phyloP scores from a whole-genome alignment of 2,888 invertebrate species.

The Liopterus haemorrhoidalis region DNA sequence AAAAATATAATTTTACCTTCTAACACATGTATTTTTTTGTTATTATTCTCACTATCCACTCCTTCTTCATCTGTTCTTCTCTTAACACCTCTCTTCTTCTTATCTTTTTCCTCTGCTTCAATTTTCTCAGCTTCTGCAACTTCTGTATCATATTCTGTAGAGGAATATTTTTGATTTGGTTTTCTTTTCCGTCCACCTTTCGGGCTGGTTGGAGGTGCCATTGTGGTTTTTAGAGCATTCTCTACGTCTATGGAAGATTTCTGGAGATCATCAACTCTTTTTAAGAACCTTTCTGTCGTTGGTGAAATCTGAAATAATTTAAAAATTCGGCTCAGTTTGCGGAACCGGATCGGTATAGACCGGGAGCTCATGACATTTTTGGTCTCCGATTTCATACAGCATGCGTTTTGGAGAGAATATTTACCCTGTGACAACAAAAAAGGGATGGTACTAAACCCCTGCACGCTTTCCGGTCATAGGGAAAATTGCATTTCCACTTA shows the following conservation, averaged over 20 bases:
- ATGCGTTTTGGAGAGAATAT: too few relatives aligned
- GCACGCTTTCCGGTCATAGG: too few relatives aligned
- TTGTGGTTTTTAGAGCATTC: neutral
- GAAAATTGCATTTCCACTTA: too few relatives aligned
- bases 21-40: conserved; percentile 14
- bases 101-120: neutral
- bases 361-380: too few relatives aligned
- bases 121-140: conserved; percentile 4
- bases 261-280: conserved; percentile 15
- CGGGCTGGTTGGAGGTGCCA: neutral
- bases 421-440: too few relatives aligned
- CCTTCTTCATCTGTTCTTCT: conserved; percentile 10
- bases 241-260: conserved; percentile 7
- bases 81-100: conserved; percentile 15
- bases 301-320: too few relatives aligned
- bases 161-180: conserved; percentile 24
- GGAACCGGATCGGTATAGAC: too few relatives aligned
- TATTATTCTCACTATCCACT: conserved; percentile 13
- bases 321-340: too few relatives aligned
- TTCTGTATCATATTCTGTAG: conserved; percentile 6
- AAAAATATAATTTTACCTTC: conserved; percentile 9
- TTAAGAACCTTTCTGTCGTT: conserved; percentile 23
- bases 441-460: too few relatives aligned
- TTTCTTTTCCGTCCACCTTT: conserved; percentile 13
- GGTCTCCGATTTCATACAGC: too few relatives aligned